A percentile compares a stretch with the other conserved stretches of the same genome.
Conservation (phyloP, 2,113 vertebrate species). For the Podiceps cristatus region DNA sequence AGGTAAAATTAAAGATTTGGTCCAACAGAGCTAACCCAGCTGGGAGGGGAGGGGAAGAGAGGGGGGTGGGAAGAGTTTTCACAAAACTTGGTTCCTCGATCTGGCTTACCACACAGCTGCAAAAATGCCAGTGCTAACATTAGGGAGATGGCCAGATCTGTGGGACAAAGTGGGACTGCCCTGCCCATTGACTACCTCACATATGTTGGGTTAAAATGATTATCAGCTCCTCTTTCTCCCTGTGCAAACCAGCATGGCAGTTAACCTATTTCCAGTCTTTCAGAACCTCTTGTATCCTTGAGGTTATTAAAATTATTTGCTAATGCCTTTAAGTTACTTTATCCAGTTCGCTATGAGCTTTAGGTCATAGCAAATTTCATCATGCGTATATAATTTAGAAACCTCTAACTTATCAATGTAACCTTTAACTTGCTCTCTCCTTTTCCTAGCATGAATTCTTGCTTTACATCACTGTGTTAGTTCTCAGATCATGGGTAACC, state of each 20-base stretch:
- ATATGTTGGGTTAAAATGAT: neutral
- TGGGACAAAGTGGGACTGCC: neutral
- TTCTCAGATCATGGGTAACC: neutral
- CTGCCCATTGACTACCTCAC: neutral
- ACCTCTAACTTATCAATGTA: neutral
- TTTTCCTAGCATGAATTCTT: neutral
- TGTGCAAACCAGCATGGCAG: neutral
- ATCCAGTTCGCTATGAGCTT: neutral
- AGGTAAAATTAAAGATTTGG: neutral
- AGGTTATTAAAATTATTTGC: neutral
- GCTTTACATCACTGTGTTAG: neutral
- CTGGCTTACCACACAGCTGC: neutral
- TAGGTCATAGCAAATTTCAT: neutral
- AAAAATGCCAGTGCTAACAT: neutral
- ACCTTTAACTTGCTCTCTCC: neutral
- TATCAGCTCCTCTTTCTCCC: neutral
- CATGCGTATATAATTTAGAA: neutral
- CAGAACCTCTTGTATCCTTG: neutral
- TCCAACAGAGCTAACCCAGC: neutral
- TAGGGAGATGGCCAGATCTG: neutral
- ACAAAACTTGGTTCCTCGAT: neutral
- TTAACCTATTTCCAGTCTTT: neutral
- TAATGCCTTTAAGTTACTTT: neutral
- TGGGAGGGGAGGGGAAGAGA: neutral
- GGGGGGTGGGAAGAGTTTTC: neutral